phyloP scores from a whole-genome alignment of 2,888 invertebrate genomes.

The Diarsia rubi region DNA sequence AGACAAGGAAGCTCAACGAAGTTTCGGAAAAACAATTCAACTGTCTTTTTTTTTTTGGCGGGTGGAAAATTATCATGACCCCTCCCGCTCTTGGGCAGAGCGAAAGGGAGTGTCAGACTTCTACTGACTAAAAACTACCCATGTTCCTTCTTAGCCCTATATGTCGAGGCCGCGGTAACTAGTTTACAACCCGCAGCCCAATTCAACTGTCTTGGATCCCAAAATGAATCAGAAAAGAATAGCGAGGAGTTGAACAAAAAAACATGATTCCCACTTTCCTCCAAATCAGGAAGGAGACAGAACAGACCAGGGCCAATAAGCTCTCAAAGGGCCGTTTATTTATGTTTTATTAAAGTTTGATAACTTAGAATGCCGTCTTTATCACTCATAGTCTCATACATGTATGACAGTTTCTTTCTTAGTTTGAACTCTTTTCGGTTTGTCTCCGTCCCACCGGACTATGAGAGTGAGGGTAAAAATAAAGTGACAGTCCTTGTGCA shows the following conservation, averaged over 20 bases:
- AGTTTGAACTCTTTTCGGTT: not conserved
- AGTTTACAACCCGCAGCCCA: too few species aligned
- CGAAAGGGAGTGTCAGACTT: too few species aligned
- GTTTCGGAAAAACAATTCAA: not conserved
- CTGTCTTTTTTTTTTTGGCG: too few species aligned
- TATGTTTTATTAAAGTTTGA: not conserved
- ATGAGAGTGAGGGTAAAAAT: not conserved
- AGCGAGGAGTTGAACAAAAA: not conserved
- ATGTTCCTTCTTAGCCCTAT: too few species aligned
- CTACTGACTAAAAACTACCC: too few species aligned
- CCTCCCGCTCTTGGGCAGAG: too few species aligned
- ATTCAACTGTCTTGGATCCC: not conserved
- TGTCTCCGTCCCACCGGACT: not conserved
- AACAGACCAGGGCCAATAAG: not conserved
- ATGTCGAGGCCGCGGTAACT: too few species aligned
- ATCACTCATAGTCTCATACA: not conserved
- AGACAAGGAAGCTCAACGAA: not conserved
- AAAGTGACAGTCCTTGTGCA: not conserved
- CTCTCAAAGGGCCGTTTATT: not conserved
- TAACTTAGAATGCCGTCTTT: not conserved
- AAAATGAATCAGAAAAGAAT: not conserved
- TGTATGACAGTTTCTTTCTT: not conserved
- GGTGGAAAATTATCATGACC: too few species aligned
- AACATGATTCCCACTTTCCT: not conserved
- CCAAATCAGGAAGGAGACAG: not conserved